These are phyloP conservation scores for Cerceris rybyensis DNA, from an alignment of 2,888 invertebrate genomes.

Conservation along the genomic window DNA sequence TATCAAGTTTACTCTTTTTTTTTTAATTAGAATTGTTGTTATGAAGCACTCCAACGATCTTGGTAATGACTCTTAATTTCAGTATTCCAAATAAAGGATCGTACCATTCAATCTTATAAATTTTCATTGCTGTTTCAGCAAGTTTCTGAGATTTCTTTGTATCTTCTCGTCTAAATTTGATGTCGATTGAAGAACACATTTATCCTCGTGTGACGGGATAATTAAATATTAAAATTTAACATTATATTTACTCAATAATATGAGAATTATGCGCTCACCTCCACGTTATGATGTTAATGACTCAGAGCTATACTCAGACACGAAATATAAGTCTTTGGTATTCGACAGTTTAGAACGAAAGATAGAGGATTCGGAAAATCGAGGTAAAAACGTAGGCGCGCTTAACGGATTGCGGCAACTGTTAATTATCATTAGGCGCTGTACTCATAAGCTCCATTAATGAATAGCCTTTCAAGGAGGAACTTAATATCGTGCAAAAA, in stretches of 20 bases:
- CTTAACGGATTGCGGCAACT: background rate
- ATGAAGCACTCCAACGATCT: constrained; percentile 18
- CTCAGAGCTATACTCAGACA: background rate
- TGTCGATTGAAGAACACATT: background rate
- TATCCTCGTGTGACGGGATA: background rate
- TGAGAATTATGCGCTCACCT: background rate
- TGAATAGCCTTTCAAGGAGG: too few relatives aligned
- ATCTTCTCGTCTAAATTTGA: background rate
- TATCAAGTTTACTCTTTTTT: constrained; percentile 43
- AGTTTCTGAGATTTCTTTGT: background rate
- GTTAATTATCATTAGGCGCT: background rate
- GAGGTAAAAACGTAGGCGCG: background rate
- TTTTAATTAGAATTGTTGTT: constrained; percentile 13
- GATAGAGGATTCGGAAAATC: background rate
- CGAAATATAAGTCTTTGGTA: too few relatives aligned
- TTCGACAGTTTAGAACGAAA: background rate
- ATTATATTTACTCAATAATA: background rate
- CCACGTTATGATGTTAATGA: background rate
- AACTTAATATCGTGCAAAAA: background rate
- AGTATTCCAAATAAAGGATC: constrained; percentile 40
- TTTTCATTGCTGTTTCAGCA: constrained; percentile 43
- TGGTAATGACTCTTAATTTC: constrained; percentile 38
- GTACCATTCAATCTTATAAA: constrained; percentile 34
- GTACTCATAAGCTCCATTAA: background rate
- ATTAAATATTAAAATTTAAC: background rate